Conservation (phyloP, 1,140 invertebrate species). For the Amyelois transitella region DNA sequence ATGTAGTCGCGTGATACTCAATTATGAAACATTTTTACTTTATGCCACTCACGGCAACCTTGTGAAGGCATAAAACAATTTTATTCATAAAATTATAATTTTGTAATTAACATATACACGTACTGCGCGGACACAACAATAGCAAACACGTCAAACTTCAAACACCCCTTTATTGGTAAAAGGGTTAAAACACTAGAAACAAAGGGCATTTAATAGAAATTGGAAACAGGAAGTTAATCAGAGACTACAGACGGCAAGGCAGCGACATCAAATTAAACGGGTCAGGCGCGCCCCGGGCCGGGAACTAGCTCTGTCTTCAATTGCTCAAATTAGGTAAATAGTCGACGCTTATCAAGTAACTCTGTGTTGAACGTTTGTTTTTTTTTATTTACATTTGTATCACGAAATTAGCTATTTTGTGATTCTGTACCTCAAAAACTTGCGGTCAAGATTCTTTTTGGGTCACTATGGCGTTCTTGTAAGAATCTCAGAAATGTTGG, state of each 20-base stretch:
- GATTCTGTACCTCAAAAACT: too few relatives aligned
- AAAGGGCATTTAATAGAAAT: slow-evolving; percentile 57
- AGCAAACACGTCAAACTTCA: too few relatives aligned
- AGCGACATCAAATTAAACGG: slow-evolving; percentile 55
- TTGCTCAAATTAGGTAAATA: slow-evolving; percentile 59
- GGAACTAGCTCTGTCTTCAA: slow-evolving; percentile 29
- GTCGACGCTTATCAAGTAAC: slow-evolving; percentile 31
- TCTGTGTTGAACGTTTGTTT: slow-evolving; percentile 8
- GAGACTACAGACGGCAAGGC: slow-evolving; percentile 36
- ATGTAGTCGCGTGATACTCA: neutral
- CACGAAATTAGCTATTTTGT: too few relatives aligned
- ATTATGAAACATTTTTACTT: neutral
- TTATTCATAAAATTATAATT: too few relatives aligned
- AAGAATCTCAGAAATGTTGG: too few relatives aligned
- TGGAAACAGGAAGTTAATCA: slow-evolving; percentile 68
- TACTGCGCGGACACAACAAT: too few relatives aligned
- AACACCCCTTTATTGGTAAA: neutral
- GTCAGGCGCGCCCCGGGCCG: slow-evolving; percentile 31
- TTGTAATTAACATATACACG: too few relatives aligned
- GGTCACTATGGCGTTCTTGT: too few relatives aligned
- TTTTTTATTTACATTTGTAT: neutral
- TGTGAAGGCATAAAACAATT: neutral
- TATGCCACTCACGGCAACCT: neutral
- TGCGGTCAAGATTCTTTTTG: too few relatives aligned
- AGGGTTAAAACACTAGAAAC: neutral